Percentiles rank a stretch among this genome's conserved stretches.
These are phyloP conservation scores for Meloidogyne hapla DNA, from an alignment of 1,140 invertebrate species.

Conservation along the genomic window DNA sequence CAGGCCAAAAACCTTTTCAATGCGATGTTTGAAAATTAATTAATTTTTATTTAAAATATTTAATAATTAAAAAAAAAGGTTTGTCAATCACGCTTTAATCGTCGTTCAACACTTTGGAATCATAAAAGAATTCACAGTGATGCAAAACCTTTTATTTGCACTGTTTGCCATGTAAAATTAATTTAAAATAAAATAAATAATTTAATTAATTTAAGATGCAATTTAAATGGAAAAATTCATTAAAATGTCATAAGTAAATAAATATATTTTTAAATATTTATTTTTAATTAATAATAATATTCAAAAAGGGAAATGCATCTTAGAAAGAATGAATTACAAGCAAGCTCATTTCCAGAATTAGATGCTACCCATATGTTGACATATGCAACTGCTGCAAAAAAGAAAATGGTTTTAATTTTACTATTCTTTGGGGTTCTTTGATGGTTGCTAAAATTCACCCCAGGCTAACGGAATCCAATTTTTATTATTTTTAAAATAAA, in stretches of 20 bases:
- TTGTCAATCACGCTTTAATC: constrained; percentile 61
- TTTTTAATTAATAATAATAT: neutral
- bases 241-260: constrained; percentile 61
- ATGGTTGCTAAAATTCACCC: too few species aligned
- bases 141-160: constrained; percentile 62
- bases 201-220: constrained; percentile 51
- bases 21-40: constrained; percentile 50
- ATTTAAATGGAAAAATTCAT: constrained; percentile 64
- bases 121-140: constrained; percentile 63
- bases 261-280: neutral
- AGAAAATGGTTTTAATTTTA: constrained; percentile 31
- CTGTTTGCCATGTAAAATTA: constrained; percentile 46
- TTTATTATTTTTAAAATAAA: neutral
- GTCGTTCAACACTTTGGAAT: constrained; percentile 63
- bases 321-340: constrained; percentile 55
- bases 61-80: constrained; percentile 36
- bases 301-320: constrained; percentile 58
- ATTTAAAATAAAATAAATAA: neutral
- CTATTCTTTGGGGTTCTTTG: neutral
- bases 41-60: neutral
- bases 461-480: too few species aligned
- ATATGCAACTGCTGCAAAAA: constrained; percentile 62
- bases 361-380: constrained; percentile 59
- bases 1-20: constrained; percentile 58
- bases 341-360: constrained; percentile 30